Conservation (phyloP, 2,888 invertebrate species). For the Cephus runcator region DNA sequence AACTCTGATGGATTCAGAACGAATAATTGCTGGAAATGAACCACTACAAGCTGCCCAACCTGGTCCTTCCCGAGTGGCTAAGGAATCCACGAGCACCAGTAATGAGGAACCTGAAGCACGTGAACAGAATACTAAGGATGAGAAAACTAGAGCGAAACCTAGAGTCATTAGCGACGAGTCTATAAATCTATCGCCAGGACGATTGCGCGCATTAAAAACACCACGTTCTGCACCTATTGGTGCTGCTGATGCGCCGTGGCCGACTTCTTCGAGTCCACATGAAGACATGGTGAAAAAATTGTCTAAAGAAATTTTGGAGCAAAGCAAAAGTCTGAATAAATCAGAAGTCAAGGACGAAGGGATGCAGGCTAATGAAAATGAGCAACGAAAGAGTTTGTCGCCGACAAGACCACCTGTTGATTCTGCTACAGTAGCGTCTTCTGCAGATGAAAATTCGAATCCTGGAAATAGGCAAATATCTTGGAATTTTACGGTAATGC, state of each 20-base stretch:
- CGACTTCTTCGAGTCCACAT: constrained; percentile 30
- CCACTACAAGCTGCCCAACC: not conserved
- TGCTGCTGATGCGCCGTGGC: not conserved
- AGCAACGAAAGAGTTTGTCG: not conserved
- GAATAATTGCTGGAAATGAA: constrained; percentile 38
- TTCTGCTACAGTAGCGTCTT: not conserved
- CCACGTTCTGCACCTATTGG: not conserved
- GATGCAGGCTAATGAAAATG: not conserved
- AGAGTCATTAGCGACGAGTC: constrained; percentile 48
- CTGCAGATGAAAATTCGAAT: not conserved
- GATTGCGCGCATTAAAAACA: constrained; percentile 20
- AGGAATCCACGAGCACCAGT: not conserved
- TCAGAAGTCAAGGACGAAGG: constrained; percentile 6
- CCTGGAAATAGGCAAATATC: not conserved
- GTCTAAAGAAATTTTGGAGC: constrained; percentile 57
- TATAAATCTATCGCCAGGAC: constrained; percentile 46
- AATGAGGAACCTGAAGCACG: not conserved
- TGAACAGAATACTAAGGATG: not conserved
- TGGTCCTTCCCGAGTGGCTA: not conserved
- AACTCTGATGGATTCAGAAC: constrained; percentile 52
- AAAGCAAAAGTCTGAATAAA: constrained; percentile 51
- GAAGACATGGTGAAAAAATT: constrained; percentile 50
- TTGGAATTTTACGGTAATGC: not conserved
- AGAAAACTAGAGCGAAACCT: constrained; percentile 37
- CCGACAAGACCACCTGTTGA: not conserved